Percentiles rank a stretch among this genome's conserved stretches.
Conservation (phyloP, 2,113 vertebrate species). For the Petaurus breviceps region DNA sequence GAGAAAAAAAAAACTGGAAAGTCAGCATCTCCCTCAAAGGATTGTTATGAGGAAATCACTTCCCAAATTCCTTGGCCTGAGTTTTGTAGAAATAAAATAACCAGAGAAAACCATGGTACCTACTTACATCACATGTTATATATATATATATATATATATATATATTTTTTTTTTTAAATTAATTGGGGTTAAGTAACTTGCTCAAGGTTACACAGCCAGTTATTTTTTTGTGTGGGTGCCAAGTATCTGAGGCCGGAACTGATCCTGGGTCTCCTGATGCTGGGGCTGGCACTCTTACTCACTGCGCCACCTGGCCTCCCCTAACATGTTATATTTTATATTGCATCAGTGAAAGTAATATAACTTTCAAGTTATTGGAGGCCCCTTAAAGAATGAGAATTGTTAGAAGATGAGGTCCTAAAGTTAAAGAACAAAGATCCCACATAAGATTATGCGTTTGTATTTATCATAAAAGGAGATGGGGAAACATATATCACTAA, state of each 20-base stretch:
- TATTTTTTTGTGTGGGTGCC: too few species aligned
- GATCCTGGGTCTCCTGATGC: too few species aligned
- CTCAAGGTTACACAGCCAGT: too few species aligned
- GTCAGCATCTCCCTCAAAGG: not conserved
- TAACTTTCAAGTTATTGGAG: not conserved
- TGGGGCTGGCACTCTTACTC: too few species aligned
- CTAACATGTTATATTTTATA: not conserved
- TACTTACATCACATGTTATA: not conserved
- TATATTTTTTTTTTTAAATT: too few species aligned
- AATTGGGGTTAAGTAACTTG: too few species aligned
- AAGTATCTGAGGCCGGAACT: too few species aligned
- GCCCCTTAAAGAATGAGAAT: not conserved
- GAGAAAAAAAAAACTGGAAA: not conserved
- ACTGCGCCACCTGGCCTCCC: too few species aligned
- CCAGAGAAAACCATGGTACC: not conserved
- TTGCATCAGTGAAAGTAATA: not conserved
- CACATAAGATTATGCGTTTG: not conserved
- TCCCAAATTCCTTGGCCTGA: not conserved
- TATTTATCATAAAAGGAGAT: not conserved
- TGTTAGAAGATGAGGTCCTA: not conserved
- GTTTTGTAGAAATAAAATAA: not conserved
- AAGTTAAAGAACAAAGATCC: not conserved
- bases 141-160: too few species aligned
- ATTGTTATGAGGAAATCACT: not conserved
- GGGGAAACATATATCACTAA: not conserved